Conservation (phyloP, 2,113 vertebrate genomes). For the Prunella fulvescens region DNA sequence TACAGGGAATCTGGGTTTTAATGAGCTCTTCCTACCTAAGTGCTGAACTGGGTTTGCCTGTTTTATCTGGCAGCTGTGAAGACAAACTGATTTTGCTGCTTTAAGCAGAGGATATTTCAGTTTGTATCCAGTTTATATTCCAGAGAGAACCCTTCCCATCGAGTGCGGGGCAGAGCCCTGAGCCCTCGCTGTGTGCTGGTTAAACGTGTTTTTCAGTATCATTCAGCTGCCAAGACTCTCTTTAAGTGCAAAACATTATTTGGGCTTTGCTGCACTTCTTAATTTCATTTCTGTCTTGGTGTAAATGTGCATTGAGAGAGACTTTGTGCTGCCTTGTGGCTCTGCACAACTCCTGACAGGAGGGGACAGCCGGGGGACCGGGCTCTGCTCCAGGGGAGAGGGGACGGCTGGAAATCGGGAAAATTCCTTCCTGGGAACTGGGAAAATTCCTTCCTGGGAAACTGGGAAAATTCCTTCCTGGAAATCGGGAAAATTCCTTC, state of each 20-base stretch:
- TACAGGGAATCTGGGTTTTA: background rate
- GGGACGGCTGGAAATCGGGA: background rate
- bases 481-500: background rate
- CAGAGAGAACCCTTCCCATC: background rate
- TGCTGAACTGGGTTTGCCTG: background rate
- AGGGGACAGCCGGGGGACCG: background rate
- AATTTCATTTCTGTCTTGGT: background rate
- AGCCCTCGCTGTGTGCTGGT: background rate
- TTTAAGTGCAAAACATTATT: background rate
- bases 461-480: background rate
- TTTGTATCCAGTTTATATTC: background rate
- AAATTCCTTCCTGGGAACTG: background rate
- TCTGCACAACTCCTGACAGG: background rate
- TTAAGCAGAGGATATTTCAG: background rate
- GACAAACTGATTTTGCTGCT: background rate
- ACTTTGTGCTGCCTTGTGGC: background rate
- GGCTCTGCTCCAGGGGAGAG: background rate
- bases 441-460: background rate
- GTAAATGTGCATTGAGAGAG: background rate
- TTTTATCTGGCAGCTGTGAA: background rate
- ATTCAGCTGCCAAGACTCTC: background rate
- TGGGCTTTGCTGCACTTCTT: background rate
- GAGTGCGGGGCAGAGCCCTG: accelerated
- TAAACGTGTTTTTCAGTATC: accelerated
- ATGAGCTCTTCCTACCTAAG: background rate